Conservation (phyloP, 2,797 vertebrate species). For the Trematomus bernacchii region DNA sequence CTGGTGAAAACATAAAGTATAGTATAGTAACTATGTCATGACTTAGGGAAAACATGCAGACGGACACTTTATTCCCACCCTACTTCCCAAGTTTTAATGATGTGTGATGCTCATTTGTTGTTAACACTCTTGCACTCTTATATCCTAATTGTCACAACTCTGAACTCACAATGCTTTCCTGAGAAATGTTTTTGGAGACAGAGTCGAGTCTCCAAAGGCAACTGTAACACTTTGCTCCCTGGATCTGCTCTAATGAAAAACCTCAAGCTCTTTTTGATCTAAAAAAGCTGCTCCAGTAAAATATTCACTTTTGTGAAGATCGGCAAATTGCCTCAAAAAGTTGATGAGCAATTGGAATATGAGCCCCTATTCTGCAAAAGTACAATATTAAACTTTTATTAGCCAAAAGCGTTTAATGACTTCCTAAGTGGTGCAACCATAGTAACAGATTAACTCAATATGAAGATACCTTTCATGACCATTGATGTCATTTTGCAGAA, state of each 20-base stretch:
- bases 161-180: constrained; percentile 12
- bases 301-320: constrained; percentile 31
- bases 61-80: too few species aligned
- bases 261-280: constrained; percentile 37
- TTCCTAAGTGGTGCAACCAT: constrained; percentile 64
- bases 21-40: background rate
- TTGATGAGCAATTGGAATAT: constrained; percentile 48
- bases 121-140: constrained; percentile 10
- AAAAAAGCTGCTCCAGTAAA: constrained; percentile 45
- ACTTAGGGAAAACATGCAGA: too few species aligned
- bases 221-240: constrained; percentile 37
- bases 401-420: constrained; percentile 55
- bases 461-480: constrained; percentile 63
- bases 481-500: constrained; percentile 72
- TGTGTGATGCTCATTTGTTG: too few species aligned
- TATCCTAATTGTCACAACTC: constrained; percentile 19
- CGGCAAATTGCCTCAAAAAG: constrained; percentile 14
- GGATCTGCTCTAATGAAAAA: constrained; percentile 48
- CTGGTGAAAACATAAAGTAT: background rate
- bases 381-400: constrained; percentile 58
- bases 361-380: constrained; percentile 46
- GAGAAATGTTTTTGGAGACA: constrained; percentile 42
- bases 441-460: constrained; percentile 61
- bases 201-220: constrained; percentile 29
- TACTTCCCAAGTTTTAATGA: too few species aligned